These are phyloP conservation scores for Battus philenor DNA, from an alignment of 1,140 invertebrate species.

Conservation along the genomic window DNA sequence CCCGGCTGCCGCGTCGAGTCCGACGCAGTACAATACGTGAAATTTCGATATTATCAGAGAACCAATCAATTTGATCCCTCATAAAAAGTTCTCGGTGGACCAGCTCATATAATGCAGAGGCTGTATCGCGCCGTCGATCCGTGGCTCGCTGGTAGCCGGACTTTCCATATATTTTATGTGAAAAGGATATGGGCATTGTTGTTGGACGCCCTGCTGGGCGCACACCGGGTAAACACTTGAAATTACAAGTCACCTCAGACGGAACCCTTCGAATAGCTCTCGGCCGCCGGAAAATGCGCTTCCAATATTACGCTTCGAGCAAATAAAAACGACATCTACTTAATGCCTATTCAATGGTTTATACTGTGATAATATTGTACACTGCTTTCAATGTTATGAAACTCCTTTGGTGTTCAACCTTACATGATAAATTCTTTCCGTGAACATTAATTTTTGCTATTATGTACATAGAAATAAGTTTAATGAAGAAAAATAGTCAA, in stretches of 20 bases:
- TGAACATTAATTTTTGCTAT: too few species aligned
- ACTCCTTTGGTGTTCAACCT: too few species aligned
- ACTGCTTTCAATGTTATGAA: too few species aligned
- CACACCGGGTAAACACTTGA: conserved; percentile 66
- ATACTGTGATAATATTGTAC: conserved; percentile 10
- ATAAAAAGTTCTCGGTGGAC: conserved; percentile 68
- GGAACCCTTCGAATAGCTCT: conserved; percentile 28
- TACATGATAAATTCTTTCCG: too few species aligned
- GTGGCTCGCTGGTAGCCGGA: conserved; percentile 55
- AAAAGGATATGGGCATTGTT: conserved; percentile 73
- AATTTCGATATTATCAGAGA: conserved; percentile 62
- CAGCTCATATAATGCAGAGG: conserved; percentile 50
- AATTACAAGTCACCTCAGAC: conserved; percentile 66
- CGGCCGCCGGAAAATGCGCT: conserved; percentile 49
- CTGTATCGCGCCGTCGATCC: conserved; percentile 61
- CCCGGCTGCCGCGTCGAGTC: conserved; percentile 14
- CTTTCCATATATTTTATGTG: conserved; percentile 74
- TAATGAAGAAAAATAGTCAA: too few species aligned
- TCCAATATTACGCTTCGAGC: conserved; percentile 67
- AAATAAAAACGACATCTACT: conserved; percentile 47
- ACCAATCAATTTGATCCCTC: conserved; percentile 75
- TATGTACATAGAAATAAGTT: too few species aligned
- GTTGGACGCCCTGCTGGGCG: conserved; percentile 54
- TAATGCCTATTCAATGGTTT: conserved; percentile 4
- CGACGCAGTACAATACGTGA: conserved; percentile 42